Base-by-base conservation (phyloP, 1,140 invertebrate genomes). In the Argopecten irradians region DNA sequence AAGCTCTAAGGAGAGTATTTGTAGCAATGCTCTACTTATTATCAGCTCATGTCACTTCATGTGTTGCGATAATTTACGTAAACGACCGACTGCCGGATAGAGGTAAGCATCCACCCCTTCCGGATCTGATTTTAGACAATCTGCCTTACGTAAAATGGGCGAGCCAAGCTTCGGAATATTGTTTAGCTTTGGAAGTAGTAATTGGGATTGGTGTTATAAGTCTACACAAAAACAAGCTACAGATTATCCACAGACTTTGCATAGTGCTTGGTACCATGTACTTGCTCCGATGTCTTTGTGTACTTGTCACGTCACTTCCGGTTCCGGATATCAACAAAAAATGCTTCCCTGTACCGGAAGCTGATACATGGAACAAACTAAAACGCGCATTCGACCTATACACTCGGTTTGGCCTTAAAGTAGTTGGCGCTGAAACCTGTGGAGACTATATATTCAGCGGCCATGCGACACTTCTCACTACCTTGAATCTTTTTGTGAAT, bases 111-210 rank as follows among this genome's bases (percentile, higher is more conserved):
- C 99, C 99, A n/a, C 99, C 99, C 34, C 96, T 99, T 91, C 99
- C 99, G 28, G 99, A 99, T 96, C 97, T 99, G 94, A 93, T 96
- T 86, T 96, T 99, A 82, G 99, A 99, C 94, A 99, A 99, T 96
- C 98, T 99, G 82, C 99, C 99, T 0, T 98, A 99, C 93, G 99
- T 99, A 93, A 98, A 99, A 2, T 99, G 99, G 98, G 99, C 99
- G 0, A 99, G 99, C 96, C 97, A 99, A 93, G 98, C 99, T 97
- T 99, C 98, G 94, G 99, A 99, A 96, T 97, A 55, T 71, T 82
- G 32, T 22, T 34, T 88, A 2, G 34, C 71, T 28, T 16, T 34
- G 14, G 43, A 85, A n/a, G n/a, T 35, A 13, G 28, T 88, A 9
- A 34, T 39, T 7, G 39, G 87, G 43, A 43, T 88, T 0, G 36